Base-by-base conservation (phyloP, 2,797 vertebrate genomes). In the Pangasius mekongensis region DNA sequence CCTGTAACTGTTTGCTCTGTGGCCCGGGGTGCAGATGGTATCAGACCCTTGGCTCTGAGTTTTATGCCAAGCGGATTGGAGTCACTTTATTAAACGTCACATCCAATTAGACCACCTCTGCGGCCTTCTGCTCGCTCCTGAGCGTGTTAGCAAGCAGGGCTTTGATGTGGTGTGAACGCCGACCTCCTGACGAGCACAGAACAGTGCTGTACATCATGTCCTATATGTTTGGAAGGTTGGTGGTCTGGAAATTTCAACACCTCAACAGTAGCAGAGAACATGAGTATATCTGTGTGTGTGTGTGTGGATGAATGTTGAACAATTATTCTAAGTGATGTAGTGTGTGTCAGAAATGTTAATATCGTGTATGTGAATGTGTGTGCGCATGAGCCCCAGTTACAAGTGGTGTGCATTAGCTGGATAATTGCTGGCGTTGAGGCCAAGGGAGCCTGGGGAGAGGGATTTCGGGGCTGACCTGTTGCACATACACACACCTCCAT, bases 1-100 rank as follows among this genome's bases (percentile, higher is more conserved):
- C 58, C 92, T 91, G 91, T 89, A 86, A 87, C 88, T 62, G 47
- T 91, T 93, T 91, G 92, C 91, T 91, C 90, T 91, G 89, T 91
- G 94, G 92, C 66, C 66, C 20, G 7, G 83, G 56, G 94, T 94
- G 93, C 95, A 96, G 95, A 96, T 95, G 92, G 94, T 86, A 36
- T 82, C 56, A 88, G 81, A 84, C 89, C 62, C 33, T n/a, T 64
- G 84, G 84, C 89, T 94, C 90, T 87, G 85, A 90, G 90, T 80
- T 81, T 87, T 86, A 92, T 94, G 92, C 90, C 93, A 80, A 91
- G 92, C 88, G 88, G 87, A 87, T 62, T 90, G 91, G 84, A 84
- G 91, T 93, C 91, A 86, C 91, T 87, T 94, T 92, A 93, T 92
- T 92, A 91, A 87, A 91, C 77, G 86, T 93, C 92, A 87, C 83